phyloP scores from a whole-genome alignment of 2,113 vertebrate species.

The Sebastes schlegelii region DNA sequence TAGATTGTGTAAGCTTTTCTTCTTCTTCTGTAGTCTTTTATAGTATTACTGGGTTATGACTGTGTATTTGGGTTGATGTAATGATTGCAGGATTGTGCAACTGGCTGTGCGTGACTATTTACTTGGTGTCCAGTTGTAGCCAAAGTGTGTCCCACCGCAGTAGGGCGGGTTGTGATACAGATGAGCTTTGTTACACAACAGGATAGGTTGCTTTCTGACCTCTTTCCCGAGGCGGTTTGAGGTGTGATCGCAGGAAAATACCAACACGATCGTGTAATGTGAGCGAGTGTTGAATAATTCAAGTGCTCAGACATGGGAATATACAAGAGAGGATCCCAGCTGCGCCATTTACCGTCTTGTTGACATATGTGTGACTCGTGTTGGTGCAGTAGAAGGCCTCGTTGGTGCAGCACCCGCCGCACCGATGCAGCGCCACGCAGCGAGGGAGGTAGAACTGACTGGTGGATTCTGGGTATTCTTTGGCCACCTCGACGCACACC shows the following conservation, averaged over 20 bases:
- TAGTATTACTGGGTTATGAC: neutral
- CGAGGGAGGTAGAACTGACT: slow-evolving; percentile 80
- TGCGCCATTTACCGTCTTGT: slow-evolving; percentile 79
- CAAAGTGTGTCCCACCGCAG: slow-evolving; percentile 40
- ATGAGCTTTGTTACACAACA: slow-evolving; percentile 31
- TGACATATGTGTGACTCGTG: slow-evolving; percentile 76
- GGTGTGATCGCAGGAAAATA: slow-evolving; percentile 1
- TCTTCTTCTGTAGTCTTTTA: neutral
- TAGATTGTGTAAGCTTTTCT: neutral
- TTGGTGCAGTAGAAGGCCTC: slow-evolving; percentile 81
- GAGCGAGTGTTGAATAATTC: neutral
- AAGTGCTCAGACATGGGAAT: neutral
- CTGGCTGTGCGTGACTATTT: slow-evolving; percentile 18
- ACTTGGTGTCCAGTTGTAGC: slow-evolving; percentile 33
- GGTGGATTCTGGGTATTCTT: slow-evolving; percentile 81
- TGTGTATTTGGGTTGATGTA: slow-evolving; percentile 12
- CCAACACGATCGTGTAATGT: neutral
- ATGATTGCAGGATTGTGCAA: slow-evolving; percentile 38
- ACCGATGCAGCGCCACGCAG: slow-evolving; percentile 82
- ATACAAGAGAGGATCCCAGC: neutral
- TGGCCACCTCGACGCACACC: slow-evolving; percentile 81
- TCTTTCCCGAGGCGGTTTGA: slow-evolving; percentile 9
- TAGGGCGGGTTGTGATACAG: slow-evolving; percentile 23
- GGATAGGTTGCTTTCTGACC: slow-evolving; percentile 27
- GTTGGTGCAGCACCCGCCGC: slow-evolving; percentile 81